phyloP scores from a whole-genome alignment of 1,140 invertebrate genomes.

The Cyclina sinensis region DNA sequence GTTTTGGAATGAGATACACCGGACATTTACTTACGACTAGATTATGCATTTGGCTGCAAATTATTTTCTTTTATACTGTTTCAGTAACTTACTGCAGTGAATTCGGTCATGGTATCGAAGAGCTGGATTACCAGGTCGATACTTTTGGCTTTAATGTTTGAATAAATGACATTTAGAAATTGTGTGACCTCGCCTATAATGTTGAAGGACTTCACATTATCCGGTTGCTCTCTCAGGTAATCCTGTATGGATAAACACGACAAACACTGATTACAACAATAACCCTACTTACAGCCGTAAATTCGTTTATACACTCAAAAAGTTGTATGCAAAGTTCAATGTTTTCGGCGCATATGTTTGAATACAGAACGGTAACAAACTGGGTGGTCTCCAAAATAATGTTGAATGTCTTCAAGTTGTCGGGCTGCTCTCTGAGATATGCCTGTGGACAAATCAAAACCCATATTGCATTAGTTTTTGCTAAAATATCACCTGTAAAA shows the following conservation, averaged over 20 bases:
- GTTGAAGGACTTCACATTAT: slow-evolving; percentile 87
- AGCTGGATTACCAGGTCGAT: slow-evolving; percentile 86
- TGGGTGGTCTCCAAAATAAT: slow-evolving; percentile 85
- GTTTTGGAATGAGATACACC: no score
- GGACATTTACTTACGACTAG: no score
- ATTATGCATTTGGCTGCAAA: no score
- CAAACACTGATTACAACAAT: slow-evolving; percentile 13
- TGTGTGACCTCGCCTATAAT: slow-evolving; percentile 86
- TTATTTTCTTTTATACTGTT: no score
- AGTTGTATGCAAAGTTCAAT: slow-evolving; percentile 86
- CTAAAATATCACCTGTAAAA: no score
- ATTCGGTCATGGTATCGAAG: slow-evolving; percentile 86
- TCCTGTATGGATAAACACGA: slow-evolving; percentile 76
- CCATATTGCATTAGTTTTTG: slow-evolving; percentile 48
- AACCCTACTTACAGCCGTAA: slow-evolving; percentile 85
- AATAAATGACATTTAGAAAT: slow-evolving; percentile 86
- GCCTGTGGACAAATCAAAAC: slow-evolving; percentile 75
- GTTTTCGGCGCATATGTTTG: slow-evolving; percentile 85
- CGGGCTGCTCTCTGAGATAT: slow-evolving; percentile 86
- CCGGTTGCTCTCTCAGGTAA: slow-evolving; percentile 86
- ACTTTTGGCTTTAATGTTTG: slow-evolving; percentile 85
- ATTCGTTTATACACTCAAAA: slow-evolving; percentile 86
- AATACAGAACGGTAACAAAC: slow-evolving; percentile 86
- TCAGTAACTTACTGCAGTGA: slow-evolving; percentile 86
- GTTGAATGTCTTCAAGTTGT: slow-evolving; percentile 87